Evolutionary conservation across 2,888 invertebrate species (phyloP), one percentile per base, ranked within the genome.

Genomic region (Carterocephalus palaemon): DNA sequence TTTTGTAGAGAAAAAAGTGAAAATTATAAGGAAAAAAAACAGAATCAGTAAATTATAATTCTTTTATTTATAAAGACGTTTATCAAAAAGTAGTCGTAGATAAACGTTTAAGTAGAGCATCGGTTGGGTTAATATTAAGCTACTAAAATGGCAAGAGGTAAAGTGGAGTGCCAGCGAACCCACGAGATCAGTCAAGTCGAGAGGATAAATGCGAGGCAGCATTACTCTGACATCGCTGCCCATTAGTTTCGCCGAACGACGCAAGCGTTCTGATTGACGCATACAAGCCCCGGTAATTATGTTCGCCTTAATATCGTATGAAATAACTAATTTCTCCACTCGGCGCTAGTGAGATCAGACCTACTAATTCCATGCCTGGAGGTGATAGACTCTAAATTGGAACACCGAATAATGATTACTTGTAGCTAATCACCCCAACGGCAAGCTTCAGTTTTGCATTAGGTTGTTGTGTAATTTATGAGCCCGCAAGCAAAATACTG

Each of bases 201-300:
- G 4, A 19, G 36, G 26, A 38, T 38, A 36, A 46, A 38, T 38
- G 23, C 15, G 19, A 26, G 32, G 26, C 47, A 48, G 46, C 43
- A 43, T 52, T 39, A 36, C 23, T 46, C 46, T 52, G 50, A 54
- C 51, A 53, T 42, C 41, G 47, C 46, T 46, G 52, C 57, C 60
- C 62, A 67, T 72, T 67, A 67, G 62, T 62, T 61, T 57, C 46
- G 52, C 55, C 51, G 51, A 60, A 54, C 55, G 51, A 53, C 52
- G 47, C 49, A 48, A 42, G 49, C 52, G 52, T 54, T 60, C 45
- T 54, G 71, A 79, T 70, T 74, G 79, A 77, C 72, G 63, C 56
- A 58, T 70, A 68, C 75, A 75, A 68, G 70, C 56, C 60, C 57
- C 56, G 50, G 64, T 72, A 75, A 77, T 76, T 77, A 73, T 67